phyloP scores from a whole-genome alignment of 2,888 invertebrate species.

The Eupeodes latifasciatus region DNA sequence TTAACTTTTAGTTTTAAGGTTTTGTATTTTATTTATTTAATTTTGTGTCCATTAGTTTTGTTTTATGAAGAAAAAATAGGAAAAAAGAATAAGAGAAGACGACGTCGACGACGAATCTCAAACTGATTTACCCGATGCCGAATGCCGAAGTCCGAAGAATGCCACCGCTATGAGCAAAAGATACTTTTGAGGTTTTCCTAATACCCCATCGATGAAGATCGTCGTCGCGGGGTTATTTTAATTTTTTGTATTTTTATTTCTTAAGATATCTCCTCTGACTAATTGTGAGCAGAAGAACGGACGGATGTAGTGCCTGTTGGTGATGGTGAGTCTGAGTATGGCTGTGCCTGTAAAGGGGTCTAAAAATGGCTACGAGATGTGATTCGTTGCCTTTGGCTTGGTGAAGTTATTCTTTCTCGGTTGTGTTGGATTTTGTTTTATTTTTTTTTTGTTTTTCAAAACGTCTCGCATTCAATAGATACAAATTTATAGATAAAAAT shows the following conservation, averaged over 20 bases:
- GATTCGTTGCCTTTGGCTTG: conserved; percentile 75
- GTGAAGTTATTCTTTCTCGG: conserved; percentile 68
- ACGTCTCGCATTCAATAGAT: conserved; percentile 77
- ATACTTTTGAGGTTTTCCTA: conserved; percentile 73
- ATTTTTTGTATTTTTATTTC: conserved; percentile 10
- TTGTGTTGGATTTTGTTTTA: conserved; percentile 41
- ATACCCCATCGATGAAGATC: conserved; percentile 72
- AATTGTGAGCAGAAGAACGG: conserved; percentile 62
- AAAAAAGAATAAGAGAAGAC: conserved; percentile 50
- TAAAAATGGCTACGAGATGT: conserved; percentile 79
- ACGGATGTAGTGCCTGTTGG: conserved; percentile 39
- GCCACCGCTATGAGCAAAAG: conserved; percentile 71
- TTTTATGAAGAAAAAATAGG: conserved; percentile 26
- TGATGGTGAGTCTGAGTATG: conserved; percentile 44
- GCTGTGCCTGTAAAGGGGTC: conserved; percentile 76
- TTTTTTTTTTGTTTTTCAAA: conserved; percentile 36
- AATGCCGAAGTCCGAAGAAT: conserved; percentile 69
- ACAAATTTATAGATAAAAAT: conserved; percentile 78
- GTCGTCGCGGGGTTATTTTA: conserved; percentile 56
- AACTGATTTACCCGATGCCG: conserved; percentile 73
- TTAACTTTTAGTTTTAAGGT: conserved; percentile 39
- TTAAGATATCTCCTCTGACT: conserved; percentile 69
- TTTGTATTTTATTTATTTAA: conserved; percentile 60
- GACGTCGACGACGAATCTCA: conserved; percentile 63
- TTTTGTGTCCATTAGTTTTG: conserved; percentile 55